Percentiles rank a stretch among this genome's conserved stretches.
phyloP scores from a whole-genome alignment of 2,797 vertebrate genomes.

The Anguilla obscura region DNA sequence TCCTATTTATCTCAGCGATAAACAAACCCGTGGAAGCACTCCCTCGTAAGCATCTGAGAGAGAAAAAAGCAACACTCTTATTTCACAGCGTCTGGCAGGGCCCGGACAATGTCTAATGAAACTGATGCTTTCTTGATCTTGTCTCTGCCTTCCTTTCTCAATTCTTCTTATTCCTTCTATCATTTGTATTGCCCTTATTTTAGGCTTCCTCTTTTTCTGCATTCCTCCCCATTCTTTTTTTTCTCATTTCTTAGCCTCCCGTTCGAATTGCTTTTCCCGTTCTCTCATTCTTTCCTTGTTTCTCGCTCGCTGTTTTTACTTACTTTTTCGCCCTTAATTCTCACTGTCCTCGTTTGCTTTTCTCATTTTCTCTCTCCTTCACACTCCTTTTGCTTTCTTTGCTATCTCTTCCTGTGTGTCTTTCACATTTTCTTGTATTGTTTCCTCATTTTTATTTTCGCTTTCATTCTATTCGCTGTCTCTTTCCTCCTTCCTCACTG shows the following conservation, averaged over 20 bases:
- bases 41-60: neutral
- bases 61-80: slow-evolving; percentile 9
- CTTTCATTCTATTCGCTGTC: neutral
- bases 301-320: neutral
- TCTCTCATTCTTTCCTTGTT: neutral
- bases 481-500: neutral
- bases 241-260: neutral
- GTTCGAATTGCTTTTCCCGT: neutral
- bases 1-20: slow-evolving; percentile 19
- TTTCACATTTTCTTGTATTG: neutral
- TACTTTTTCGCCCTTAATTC: neutral
- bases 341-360: neutral
- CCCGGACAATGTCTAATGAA: neutral
- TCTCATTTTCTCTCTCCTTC: slow-evolving; percentile 11
- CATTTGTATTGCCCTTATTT: neutral
- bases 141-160: neutral
- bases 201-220: neutral
- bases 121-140: neutral
- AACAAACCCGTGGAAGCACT: slow-evolving; percentile 7
- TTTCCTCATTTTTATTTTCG: neutral
- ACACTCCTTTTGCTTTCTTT: neutral
- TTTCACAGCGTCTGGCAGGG: neutral
- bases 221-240: neutral
- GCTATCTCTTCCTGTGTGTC: neutral
- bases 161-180: neutral